Evolutionary conservation across 2,797 vertebrate species (phyloP).

Genomic region (Melopsittacus undulatus): DNA sequence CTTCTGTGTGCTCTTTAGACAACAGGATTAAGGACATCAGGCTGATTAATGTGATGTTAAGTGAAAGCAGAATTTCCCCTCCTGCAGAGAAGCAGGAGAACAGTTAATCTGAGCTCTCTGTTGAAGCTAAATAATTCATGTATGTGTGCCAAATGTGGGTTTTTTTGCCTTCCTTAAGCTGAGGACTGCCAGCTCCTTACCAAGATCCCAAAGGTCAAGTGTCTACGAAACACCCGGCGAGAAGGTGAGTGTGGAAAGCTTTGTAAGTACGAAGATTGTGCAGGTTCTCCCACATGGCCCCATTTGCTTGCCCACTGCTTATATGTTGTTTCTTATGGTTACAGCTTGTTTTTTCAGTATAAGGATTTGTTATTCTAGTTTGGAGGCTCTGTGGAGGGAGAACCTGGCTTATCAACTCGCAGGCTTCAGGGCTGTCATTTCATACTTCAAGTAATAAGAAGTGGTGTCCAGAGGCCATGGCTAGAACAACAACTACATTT

Average conservation of each 20-base stretch:
- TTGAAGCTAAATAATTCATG: slow-evolving; percentile 14
- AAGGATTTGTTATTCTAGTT: neutral
- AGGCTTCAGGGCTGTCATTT: neutral
- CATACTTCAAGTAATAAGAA: neutral
- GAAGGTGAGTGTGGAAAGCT: slow-evolving; percentile 84
- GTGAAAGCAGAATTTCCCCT: slow-evolving; percentile 48
- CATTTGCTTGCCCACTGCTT: neutral
- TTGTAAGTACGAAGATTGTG: neutral
- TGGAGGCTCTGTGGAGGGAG: neutral
- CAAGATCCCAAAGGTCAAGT: slow-evolving; percentile 94
- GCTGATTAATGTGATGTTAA: slow-evolving; percentile 56
- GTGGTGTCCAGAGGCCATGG: neutral
- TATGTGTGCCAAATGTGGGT: neutral
- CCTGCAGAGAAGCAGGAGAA: slow-evolving; percentile 1
- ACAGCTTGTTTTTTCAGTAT: neutral
- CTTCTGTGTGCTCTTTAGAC: slow-evolving; percentile 5
- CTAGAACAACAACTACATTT: neutral
- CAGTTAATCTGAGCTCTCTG: slow-evolving; percentile 11
- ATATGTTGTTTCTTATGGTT: neutral
- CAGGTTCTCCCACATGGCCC: neutral
- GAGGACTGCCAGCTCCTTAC: slow-evolving; percentile 96
- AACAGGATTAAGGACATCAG: slow-evolving; percentile 29
- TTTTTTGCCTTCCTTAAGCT: slow-evolving; percentile 78
- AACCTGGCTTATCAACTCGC: neutral
- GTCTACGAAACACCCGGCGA: slow-evolving; percentile 88